Conservation (phyloP, 2,113 vertebrate genomes). For the Eretmodus cyanostictus region DNA sequence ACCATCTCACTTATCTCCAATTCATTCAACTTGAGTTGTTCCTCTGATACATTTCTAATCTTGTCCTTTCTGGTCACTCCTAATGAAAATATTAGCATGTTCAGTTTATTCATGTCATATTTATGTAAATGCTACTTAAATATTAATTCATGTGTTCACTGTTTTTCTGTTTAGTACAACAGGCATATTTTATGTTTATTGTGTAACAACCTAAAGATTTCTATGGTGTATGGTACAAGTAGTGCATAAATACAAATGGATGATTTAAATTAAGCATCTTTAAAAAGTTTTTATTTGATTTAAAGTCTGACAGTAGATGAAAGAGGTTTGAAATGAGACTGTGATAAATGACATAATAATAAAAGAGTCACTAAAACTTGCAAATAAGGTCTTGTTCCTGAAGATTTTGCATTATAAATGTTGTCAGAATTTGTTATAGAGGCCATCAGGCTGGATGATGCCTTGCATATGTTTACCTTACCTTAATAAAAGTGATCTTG, state of each 20-base stretch:
- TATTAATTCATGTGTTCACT: not conserved
- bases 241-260: not conserved
- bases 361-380: not conserved
- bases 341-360: not conserved
- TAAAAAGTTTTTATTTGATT: not conserved
- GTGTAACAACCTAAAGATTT: not conserved
- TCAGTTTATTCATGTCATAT: not conserved
- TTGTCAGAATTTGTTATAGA: not conserved
- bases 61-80: not conserved
- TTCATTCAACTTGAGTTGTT: not conserved
- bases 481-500: conserved; percentile 96
- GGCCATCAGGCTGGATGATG: not conserved
- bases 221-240: not conserved
- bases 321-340: not conserved
- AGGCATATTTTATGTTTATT: not conserved
- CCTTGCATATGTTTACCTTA: conserved; percentile 37
- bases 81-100: not conserved
- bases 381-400: not conserved
- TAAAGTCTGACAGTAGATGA: not conserved
- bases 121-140: not conserved
- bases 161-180: not conserved
- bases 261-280: not conserved
- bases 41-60: not conserved
- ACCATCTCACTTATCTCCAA: not conserved
- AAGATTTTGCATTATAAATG: not conserved